Conservation (phyloP, 1,140 invertebrate genomes). For the Drosophila repleta region DNA sequence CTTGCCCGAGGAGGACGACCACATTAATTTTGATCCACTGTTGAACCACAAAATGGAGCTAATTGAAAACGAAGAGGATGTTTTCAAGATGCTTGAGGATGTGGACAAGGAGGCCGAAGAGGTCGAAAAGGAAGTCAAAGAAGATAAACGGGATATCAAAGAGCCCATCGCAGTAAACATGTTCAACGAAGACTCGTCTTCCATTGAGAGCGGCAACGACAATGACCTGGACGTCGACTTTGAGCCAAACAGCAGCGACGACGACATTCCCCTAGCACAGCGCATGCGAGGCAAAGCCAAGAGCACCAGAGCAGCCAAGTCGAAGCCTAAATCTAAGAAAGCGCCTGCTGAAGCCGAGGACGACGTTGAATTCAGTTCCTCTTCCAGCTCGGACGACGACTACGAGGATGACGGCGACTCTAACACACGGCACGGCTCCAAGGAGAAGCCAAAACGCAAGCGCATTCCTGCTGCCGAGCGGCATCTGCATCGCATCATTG, state of each 20-base stretch:
- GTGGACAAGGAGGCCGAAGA: constrained; percentile 77
- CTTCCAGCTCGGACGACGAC: constrained; percentile 44
- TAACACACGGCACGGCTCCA: neutral
- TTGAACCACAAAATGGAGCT: constrained; percentile 78
- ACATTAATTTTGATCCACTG: constrained; percentile 74
- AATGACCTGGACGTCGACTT: constrained; percentile 61
- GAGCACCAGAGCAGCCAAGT: constrained; percentile 30
- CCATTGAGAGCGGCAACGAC: constrained; percentile 65
- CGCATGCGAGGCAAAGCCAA: constrained; percentile 47
- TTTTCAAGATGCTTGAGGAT: constrained; percentile 78
- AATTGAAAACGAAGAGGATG: constrained; percentile 79
- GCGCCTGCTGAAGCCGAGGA: constrained; percentile 28
- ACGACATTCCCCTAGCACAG: constrained; percentile 71
- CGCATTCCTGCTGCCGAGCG: constrained; percentile 67
- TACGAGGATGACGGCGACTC: constrained; percentile 37
- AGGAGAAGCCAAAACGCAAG: constrained; percentile 68
- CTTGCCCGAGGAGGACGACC: constrained; percentile 66
- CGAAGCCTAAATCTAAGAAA: constrained; percentile 52
- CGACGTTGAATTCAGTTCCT: constrained; percentile 41
- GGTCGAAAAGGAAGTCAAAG: constrained; percentile 55
- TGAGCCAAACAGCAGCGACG: constrained; percentile 74
- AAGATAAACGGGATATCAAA: constrained; percentile 32
- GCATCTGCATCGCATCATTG: constrained; percentile 72
- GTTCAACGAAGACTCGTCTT: constrained; percentile 57
- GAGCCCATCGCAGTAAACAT: constrained; percentile 36